These are phyloP conservation scores for Cichladusa arquata DNA, from an alignment of 2,113 vertebrate species.

Conservation along the genomic window DNA sequence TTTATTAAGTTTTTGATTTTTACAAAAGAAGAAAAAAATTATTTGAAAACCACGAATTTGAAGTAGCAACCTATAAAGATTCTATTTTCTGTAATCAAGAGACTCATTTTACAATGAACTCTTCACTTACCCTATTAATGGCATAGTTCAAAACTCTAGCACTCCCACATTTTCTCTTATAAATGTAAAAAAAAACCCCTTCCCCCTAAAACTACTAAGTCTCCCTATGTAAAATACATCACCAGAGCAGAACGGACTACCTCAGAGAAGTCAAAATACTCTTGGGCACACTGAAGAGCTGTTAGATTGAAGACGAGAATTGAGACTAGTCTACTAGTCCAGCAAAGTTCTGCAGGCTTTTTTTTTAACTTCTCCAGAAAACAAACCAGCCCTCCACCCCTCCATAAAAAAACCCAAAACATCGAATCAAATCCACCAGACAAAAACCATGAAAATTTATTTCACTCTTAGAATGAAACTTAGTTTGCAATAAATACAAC, in stretches of 20 bases:
- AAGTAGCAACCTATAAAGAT: fast-evolving
- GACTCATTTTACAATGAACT: not conserved
- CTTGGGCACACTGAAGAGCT: not conserved
- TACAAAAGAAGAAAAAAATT: not conserved
- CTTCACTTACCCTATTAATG: not conserved
- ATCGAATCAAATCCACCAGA: not conserved
- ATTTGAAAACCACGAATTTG: not conserved
- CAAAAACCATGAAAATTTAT: fast-evolving
- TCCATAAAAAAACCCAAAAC: not conserved
- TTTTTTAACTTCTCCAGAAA: not conserved
- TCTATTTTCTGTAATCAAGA: not conserved
- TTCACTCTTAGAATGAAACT: not conserved
- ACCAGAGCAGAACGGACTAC: not conserved
- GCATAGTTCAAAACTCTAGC: not conserved
- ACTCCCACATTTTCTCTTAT: not conserved
- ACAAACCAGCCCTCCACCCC: fast-evolving
- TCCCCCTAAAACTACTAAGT: not conserved
- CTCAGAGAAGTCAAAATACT: not conserved
- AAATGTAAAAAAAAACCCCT: not conserved
- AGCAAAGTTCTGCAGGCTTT: not conserved
- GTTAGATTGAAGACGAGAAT: not conserved
- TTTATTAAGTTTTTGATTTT: not conserved
- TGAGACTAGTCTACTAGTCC: not conserved
- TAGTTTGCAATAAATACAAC: not conserved
- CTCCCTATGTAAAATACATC: not conserved